phyloP scores from a whole-genome alignment of 2,888 invertebrate species.

The Blera fallax region DNA sequence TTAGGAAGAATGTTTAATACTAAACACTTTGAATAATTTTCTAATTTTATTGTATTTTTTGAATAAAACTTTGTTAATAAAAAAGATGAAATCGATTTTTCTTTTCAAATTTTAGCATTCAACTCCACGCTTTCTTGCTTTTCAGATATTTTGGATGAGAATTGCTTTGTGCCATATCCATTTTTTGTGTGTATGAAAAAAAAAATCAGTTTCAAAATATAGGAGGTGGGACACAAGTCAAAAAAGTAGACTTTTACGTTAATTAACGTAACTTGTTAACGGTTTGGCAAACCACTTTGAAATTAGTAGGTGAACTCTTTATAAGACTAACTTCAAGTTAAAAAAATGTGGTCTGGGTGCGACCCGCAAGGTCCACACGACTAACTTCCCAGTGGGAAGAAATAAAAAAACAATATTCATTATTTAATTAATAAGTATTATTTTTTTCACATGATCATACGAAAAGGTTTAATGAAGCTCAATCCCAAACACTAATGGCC shows the following conservation, averaged over 20 bases:
- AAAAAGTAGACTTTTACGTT: conserved; percentile 13
- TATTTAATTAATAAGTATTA: no score
- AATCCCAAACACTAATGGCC: no score
- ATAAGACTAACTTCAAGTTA: neutral
- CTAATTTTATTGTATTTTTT: neutral
- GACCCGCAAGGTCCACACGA: no score
- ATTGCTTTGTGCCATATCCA: neutral
- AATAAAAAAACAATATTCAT: no score
- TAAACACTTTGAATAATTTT: neutral
- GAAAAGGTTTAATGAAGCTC: no score
- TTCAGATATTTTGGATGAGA: neutral
- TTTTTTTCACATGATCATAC: no score
- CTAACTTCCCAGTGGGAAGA: no score
- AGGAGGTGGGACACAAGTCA: conserved; percentile 1
- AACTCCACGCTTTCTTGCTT: neutral
- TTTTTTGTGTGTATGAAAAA: neutral
- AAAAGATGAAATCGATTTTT: neutral
- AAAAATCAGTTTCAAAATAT: neutral
- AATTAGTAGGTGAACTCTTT: neutral
- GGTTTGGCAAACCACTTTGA: conserved; percentile 4
- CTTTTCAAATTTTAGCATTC: no score
- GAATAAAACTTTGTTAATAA: neutral
- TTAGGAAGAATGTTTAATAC: neutral
- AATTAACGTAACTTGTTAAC: neutral
- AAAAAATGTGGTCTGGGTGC: no score